Percentiles rank a stretch among this genome's conserved stretches.
Evolutionary conservation across 2,888 invertebrate genomes (phyloP).

Genomic region (Tipula helvola): DNA sequence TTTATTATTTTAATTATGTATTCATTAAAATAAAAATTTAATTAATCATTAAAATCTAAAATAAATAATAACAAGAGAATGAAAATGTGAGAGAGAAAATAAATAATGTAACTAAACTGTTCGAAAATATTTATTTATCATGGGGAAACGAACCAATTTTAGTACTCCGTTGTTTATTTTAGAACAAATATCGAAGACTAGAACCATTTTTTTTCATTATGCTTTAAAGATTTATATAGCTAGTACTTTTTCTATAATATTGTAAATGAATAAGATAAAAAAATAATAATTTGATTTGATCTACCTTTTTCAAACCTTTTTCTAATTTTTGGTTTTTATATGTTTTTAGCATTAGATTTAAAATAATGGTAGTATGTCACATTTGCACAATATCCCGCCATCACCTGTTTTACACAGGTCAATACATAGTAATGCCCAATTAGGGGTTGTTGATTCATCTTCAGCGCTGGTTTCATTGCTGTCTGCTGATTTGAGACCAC

Average conservation of each 20-base stretch:
- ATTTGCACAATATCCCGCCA: constrained; percentile 65
- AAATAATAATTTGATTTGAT: background rate
- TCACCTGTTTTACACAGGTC: constrained; percentile 52
- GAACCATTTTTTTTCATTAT: background rate
- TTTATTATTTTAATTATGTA: background rate
- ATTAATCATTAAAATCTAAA: background rate
- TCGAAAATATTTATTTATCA: background rate
- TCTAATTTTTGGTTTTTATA: background rate
- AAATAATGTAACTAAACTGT: background rate
- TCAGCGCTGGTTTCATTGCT: background rate
- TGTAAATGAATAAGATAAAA: background rate
- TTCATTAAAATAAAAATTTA: background rate
- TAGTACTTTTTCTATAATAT: background rate
- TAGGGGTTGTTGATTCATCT: constrained; percentile 25
- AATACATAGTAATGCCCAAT: constrained; percentile 55
- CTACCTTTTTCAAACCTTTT: background rate
- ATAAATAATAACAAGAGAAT: background rate
- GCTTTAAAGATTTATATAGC: background rate
- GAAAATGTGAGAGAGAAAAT: background rate
- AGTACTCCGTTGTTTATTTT: background rate
- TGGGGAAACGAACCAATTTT: background rate
- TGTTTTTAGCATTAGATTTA: constrained; percentile 15
- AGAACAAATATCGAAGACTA: background rate
- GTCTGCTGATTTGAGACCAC: background rate
- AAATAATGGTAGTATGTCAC: constrained; percentile 51